Percentiles rank a stretch among this genome's conserved stretches.
These are phyloP conservation scores for Allacma fusca DNA, from an alignment of 2,888 invertebrate species.

Conservation along the genomic window DNA sequence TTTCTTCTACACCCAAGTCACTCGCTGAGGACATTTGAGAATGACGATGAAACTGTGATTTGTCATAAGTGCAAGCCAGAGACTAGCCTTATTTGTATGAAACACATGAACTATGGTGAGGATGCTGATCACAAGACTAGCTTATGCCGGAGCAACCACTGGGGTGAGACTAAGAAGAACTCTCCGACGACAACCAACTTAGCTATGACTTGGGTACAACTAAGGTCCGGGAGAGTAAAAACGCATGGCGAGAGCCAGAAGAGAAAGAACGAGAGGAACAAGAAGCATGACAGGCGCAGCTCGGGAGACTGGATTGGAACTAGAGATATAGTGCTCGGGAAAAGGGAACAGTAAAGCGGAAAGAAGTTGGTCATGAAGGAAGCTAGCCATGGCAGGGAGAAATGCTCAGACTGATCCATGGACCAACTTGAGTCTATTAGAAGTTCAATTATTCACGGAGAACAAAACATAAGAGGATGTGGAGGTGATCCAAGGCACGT, in stretches of 20 bases:
- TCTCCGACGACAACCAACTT: conserved; percentile 27
- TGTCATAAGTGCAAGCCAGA: not conserved
- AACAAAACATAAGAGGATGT: conserved; percentile 33
- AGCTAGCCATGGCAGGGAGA: conserved; percentile 30
- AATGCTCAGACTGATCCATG: conserved; percentile 34
- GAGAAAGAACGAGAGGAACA: not conserved
- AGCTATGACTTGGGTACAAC: conserved; percentile 7
- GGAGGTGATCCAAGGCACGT: conserved; percentile 49
- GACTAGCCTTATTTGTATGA: not conserved
- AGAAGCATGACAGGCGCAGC: conserved; percentile 44
- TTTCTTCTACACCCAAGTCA: conserved; percentile 28
- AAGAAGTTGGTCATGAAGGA: conserved; percentile 37
- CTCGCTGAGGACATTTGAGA: not conserved
- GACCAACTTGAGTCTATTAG: conserved; percentile 43
- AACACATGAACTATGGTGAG: not conserved
- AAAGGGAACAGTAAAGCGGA: conserved; percentile 21
- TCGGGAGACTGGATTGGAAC: conserved; percentile 18
- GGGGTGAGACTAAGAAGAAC: conserved; percentile 26
- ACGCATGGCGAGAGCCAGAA: conserved; percentile 24
- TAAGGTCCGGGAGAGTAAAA: conserved; percentile 12
- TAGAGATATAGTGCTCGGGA: conserved; percentile 11
- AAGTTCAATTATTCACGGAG: conserved; percentile 49
- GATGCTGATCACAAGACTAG: conserved; percentile 23
- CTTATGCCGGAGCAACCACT: conserved; percentile 13
- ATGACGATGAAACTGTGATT: conserved; percentile 1